phyloP scores from a whole-genome alignment of 1,140 invertebrate species.

The Parapsyche elsis region DNA sequence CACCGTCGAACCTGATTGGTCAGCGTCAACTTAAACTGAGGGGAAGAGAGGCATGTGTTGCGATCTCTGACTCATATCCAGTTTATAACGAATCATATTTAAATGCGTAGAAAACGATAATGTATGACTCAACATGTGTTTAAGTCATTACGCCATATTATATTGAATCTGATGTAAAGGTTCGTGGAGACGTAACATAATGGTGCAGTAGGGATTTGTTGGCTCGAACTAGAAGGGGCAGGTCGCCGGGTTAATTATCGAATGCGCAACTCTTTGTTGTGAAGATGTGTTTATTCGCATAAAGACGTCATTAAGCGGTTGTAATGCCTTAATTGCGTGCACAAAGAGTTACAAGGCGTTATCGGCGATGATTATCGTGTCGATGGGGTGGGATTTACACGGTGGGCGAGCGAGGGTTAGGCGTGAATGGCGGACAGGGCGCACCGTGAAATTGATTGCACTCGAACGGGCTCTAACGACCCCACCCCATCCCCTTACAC shows the following conservation, averaged over 20 bases:
- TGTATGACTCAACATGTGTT: too few relatives aligned
- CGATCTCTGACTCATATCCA: too few relatives aligned
- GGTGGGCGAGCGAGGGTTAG: slow-evolving; percentile 23
- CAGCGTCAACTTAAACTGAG: too few relatives aligned
- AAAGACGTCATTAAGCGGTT: slow-evolving; percentile 43
- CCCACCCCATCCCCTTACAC: slow-evolving; percentile 23
- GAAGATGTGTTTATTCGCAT: slow-evolving; percentile 35
- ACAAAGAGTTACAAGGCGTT: slow-evolving; percentile 38
- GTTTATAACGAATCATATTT: too few relatives aligned
- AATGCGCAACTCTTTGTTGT: not conserved
- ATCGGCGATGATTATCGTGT: slow-evolving; percentile 37
- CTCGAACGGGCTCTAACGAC: slow-evolving; percentile 47
- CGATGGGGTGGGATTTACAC: slow-evolving; percentile 15
- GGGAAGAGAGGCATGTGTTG: too few relatives aligned
- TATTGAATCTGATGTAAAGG: too few relatives aligned
- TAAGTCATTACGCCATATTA: too few relatives aligned
- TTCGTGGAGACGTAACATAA: too few relatives aligned
- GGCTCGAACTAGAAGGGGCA: too few relatives aligned
- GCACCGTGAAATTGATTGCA: slow-evolving; percentile 53
- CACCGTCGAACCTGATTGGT: too few relatives aligned
- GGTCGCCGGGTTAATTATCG: not conserved
- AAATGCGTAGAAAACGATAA: too few relatives aligned
- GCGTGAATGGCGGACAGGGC: slow-evolving; percentile 45
- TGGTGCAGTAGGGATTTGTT: too few relatives aligned
- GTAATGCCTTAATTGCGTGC: slow-evolving; percentile 55